These are phyloP conservation scores for Acanthiza pusilla DNA, from an alignment of 2,797 vertebrate species.

Conservation along the genomic window DNA sequence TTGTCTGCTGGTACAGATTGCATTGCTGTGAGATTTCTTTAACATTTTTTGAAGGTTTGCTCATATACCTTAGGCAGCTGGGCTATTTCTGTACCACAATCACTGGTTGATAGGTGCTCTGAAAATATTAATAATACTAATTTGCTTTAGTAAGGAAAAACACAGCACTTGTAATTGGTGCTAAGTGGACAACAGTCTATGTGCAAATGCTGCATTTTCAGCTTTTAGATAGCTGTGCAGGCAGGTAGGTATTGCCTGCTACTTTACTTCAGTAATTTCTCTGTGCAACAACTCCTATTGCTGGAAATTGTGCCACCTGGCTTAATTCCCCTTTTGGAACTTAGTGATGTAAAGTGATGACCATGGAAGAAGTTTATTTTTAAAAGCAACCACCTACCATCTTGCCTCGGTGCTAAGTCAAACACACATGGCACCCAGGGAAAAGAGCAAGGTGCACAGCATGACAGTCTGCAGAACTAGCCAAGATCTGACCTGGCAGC, in stretches of 20 bases:
- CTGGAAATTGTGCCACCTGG: background rate
- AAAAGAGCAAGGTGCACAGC: background rate
- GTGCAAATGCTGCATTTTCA: background rate
- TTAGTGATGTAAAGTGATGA: background rate
- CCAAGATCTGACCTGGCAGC: background rate
- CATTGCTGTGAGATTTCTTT: background rate
- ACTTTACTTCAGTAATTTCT: background rate
- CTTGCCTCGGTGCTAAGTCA: background rate
- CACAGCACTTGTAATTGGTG: background rate
- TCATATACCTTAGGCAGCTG: background rate
- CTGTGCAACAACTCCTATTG: background rate
- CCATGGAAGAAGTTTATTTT: background rate
- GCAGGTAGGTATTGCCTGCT: background rate
- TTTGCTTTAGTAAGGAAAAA: background rate
- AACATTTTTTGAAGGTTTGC: background rate
- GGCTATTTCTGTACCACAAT: background rate
- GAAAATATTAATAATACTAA: background rate
- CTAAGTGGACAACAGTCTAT: background rate
- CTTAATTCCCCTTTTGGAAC: background rate
- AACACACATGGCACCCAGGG: background rate
- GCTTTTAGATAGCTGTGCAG: background rate
- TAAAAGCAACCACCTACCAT: background rate
- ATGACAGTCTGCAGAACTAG: background rate
- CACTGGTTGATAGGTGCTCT: background rate
- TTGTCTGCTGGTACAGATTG: background rate